Evolutionary conservation across 2,113 vertebrate species (phyloP).

Genomic region (Kryptolebias marmoratus): DNA sequence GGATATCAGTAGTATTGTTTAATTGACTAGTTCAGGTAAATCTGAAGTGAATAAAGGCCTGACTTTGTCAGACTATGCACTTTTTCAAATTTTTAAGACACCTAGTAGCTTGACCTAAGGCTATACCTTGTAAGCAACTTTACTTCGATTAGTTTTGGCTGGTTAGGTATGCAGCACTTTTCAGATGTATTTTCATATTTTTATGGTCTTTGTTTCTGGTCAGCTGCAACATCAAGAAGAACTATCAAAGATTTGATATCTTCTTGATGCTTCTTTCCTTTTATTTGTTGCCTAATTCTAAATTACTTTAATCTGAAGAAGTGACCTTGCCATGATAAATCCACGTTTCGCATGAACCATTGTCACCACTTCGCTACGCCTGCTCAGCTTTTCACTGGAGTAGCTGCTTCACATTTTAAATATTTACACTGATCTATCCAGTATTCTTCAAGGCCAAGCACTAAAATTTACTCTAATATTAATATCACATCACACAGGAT

Average conservation of each 20-base stretch:
- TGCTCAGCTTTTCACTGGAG: constrained; percentile 58
- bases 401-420: constrained; percentile 40
- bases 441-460: constrained; percentile 25
- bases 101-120: constrained; percentile 53
- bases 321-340: constrained; percentile 67
- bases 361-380: constrained; percentile 31
- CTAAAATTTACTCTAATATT: constrained; percentile 10
- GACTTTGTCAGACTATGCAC: background rate
- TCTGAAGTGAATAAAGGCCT: background rate
- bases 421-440: constrained; percentile 21
- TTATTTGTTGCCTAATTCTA: constrained; percentile 1
- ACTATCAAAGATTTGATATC: constrained; percentile 54
- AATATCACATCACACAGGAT: constrained; percentile 6
- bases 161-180: constrained; percentile 64
- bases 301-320: constrained; percentile 51
- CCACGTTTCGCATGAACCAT: constrained; percentile 55
- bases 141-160: constrained; percentile 58
- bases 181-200: constrained; percentile 45
- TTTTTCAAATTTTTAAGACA: constrained; percentile 18
- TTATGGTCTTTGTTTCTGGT: constrained; percentile 28
- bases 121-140: constrained; percentile 63
- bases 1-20: constrained; percentile 15
- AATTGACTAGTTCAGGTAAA: constrained; percentile 3
- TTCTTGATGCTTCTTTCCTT: constrained; percentile 46
- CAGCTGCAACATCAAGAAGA: constrained; percentile 51